phyloP scores from a whole-genome alignment of 2,113 vertebrate species.

The Seriola aureovittata region DNA sequence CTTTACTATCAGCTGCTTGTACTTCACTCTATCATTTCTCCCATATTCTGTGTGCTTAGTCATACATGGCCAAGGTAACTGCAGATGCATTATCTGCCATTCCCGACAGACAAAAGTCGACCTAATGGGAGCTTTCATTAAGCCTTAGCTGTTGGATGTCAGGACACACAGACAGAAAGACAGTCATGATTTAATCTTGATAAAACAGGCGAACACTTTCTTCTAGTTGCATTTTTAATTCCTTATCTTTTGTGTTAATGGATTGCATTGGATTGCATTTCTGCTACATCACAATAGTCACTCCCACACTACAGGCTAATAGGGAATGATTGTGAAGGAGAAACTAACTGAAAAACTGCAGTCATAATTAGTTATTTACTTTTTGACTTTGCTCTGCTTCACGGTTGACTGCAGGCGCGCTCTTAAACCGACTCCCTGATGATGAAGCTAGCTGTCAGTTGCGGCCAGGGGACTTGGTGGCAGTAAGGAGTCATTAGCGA shows the following conservation, averaged over 20 bases:
- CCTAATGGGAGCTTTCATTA: constrained; percentile 8
- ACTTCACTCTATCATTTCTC: background rate
- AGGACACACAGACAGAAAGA: constrained; percentile 8
- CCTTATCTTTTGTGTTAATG: background rate
- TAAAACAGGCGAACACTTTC: background rate
- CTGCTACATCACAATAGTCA: background rate
- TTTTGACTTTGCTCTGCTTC: constrained; percentile 20
- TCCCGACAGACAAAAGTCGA: constrained; percentile 7
- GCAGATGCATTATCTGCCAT: constrained; percentile 37
- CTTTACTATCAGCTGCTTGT: background rate
- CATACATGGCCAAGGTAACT: constrained; percentile 18
- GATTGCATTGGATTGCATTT: background rate
- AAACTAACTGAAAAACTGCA: background rate
- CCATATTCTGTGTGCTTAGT: constrained; percentile 20
- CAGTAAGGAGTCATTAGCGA: constrained; percentile 1
- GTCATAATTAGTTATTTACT: background rate
- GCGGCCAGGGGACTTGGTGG: background rate
- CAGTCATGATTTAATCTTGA: background rate
- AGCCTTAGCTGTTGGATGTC: background rate
- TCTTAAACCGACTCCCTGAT: constrained; percentile 5
- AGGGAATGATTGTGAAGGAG: background rate
- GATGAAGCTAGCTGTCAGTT: constrained; percentile 34
- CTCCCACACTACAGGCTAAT: background rate
- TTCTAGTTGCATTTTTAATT: background rate
- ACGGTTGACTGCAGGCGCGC: constrained; percentile 9